Percentiles rank a stretch among this genome's conserved stretches.
Evolutionary conservation across 2,888 invertebrate species (phyloP).

Genomic region (Entomobrya multifasciata): DNA sequence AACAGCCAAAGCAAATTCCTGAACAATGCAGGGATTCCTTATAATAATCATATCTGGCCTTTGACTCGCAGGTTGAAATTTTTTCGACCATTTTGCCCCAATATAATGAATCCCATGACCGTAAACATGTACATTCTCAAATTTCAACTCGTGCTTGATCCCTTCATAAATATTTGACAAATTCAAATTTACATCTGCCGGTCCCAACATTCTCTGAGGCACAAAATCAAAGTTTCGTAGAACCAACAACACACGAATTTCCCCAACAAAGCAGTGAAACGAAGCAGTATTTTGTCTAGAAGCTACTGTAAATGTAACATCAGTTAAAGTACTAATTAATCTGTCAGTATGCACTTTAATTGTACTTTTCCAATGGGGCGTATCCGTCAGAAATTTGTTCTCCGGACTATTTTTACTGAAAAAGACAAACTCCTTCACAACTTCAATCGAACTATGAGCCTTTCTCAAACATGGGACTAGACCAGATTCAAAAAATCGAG

Average conservation of each 20-base stretch:
- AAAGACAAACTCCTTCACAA: slow-evolving; percentile 4
- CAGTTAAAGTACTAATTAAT: slow-evolving; percentile 54
- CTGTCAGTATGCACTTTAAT: slow-evolving; percentile 66
- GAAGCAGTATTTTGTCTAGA: slow-evolving; percentile 48
- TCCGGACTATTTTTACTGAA: neutral
- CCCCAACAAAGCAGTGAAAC: slow-evolving; percentile 63
- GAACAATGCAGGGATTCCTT: slow-evolving; percentile 59
- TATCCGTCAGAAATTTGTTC: neutral
- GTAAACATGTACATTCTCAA: neutral
- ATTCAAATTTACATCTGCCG: slow-evolving; percentile 35
- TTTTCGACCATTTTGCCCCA: neutral
- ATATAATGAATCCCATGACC: slow-evolving; percentile 53
- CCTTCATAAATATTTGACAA: neutral
- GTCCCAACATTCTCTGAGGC: neutral
- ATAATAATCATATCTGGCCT: slow-evolving; percentile 53
- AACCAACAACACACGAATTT: slow-evolving; percentile 44
- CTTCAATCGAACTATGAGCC: slow-evolving; percentile 44
- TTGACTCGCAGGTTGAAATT: slow-evolving; percentile 23
- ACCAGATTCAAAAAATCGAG: slow-evolving; percentile 28
- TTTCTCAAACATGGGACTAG: slow-evolving; percentile 59
- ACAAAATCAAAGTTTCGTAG: slow-evolving; percentile 47
- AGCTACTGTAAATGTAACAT: slow-evolving; percentile 60
- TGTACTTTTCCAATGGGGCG: slow-evolving; percentile 54
- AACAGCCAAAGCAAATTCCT: slow-evolving; percentile 66
- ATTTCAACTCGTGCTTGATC: neutral